phyloP scores from a whole-genome alignment of 2,888 invertebrate species.

The Ceramica pisi region DNA sequence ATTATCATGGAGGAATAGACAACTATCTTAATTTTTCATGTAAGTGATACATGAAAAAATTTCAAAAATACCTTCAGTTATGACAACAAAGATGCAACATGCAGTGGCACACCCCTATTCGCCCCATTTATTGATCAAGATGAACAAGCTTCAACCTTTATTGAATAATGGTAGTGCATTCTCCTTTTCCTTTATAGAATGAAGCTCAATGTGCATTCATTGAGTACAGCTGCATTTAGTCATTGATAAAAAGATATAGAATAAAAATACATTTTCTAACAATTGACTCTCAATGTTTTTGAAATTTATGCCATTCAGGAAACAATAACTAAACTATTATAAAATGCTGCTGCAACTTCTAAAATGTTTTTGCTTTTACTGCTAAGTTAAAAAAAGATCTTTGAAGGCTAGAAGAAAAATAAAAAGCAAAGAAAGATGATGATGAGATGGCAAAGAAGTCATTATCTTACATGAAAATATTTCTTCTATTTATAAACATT shows the following conservation, averaged over 20 bases:
- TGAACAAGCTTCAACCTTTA: slow-evolving; percentile 30
- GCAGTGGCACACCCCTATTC: neutral
- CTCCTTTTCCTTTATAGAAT: slow-evolving; percentile 20
- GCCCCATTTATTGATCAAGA: slow-evolving; percentile 30
- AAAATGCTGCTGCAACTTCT: neutral
- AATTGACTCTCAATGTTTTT: neutral
- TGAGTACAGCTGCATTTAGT: slow-evolving; percentile 1
- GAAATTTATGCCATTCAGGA: neutral
- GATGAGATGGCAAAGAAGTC: neutral
- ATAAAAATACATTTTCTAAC: slow-evolving; percentile 1
- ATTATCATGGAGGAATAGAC: neutral
- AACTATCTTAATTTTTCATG: neutral
- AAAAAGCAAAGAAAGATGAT: too few species aligned
- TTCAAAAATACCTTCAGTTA: neutral
- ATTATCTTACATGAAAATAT: neutral
- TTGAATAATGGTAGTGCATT: slow-evolving; percentile 42
- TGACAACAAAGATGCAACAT: neutral
- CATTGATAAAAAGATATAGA: slow-evolving; percentile 9
- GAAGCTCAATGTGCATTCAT: slow-evolving; percentile 29
- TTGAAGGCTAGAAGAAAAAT: too few species aligned
- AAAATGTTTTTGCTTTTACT: neutral
- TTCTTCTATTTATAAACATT: neutral
- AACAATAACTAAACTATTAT: neutral
- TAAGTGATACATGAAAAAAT: too few species aligned
- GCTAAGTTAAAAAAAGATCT: neutral